Conservation (phyloP, 2,797 vertebrate genomes). For the Parotocinclus haroldoi region DNA sequence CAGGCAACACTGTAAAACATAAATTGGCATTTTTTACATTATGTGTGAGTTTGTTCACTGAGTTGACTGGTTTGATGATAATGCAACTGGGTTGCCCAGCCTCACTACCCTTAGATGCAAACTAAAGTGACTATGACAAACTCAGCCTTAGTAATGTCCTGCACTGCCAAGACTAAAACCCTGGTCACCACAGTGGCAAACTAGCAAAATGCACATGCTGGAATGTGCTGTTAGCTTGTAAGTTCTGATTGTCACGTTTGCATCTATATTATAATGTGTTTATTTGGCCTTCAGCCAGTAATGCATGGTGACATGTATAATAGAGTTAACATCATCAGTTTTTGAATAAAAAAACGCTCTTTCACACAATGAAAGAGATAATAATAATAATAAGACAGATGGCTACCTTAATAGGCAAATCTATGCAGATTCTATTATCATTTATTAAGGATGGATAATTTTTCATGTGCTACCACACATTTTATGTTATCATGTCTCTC, state of each 20-base stretch:
- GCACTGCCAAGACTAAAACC: no score
- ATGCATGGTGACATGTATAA: slow-evolving; percentile 2
- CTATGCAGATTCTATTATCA: slow-evolving; percentile 66
- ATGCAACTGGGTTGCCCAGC: no score
- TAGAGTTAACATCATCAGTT: slow-evolving; percentile 27
- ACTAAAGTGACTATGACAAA: no score
- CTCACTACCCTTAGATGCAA: no score
- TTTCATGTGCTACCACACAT: slow-evolving; percentile 3
- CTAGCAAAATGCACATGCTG: no score
- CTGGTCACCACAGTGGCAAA: no score
- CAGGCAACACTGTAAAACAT: no score
- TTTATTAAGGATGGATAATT: slow-evolving; percentile 56
- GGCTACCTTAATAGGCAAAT: slow-evolving; percentile 58
- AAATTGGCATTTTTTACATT: no score
- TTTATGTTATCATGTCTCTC: slow-evolving; percentile 18
- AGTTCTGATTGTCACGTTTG: not conserved
- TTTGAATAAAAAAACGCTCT: slow-evolving; percentile 32
- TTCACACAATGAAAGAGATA: slow-evolving; percentile 25
- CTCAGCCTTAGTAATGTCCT: no score
- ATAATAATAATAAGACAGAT: slow-evolving; percentile 46
- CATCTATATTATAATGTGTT: not conserved
- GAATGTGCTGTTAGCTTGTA: no score
- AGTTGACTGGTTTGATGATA: no score
- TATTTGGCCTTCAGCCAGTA: slow-evolving; percentile 8
- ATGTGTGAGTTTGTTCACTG: no score